A percentile compares a stretch with the other conserved stretches of the same genome.
Conservation (phyloP, 2,888 invertebrate genomes). For the Drosophila sordidula region DNA sequence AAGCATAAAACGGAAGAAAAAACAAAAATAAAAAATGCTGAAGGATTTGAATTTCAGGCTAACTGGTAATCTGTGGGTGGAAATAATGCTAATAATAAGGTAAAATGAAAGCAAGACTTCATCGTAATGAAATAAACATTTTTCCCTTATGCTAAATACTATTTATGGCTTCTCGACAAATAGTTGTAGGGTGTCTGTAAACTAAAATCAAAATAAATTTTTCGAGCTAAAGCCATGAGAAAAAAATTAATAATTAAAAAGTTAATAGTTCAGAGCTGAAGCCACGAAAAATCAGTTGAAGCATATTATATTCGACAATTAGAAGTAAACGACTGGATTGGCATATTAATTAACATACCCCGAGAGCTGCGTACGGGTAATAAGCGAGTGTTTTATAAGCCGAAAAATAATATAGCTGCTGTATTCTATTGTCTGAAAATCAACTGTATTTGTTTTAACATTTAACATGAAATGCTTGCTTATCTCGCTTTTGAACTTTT, state of each 20-base stretch:
- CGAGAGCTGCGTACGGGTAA: too few relatives aligned
- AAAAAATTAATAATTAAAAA: too few relatives aligned
- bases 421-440: not conserved
- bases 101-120: not conserved
- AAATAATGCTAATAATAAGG: not conserved
- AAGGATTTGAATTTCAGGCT: not conserved
- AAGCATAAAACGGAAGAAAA: not conserved
- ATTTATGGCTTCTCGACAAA: not conserved
- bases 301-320: too few relatives aligned
- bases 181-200: not conserved
- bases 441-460: not conserved
- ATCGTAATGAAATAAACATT: not conserved
- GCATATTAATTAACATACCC: too few relatives aligned
- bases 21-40: not conserved
- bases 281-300: too few relatives aligned
- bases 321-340: too few relatives aligned
- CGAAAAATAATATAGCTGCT: not conserved
- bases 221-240: too few relatives aligned
- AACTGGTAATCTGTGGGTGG: not conserved
- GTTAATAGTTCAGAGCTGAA: too few relatives aligned
- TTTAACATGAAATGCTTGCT: not conserved
- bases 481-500: not conserved
- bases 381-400: too few relatives aligned
- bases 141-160: not conserved
- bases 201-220: too few relatives aligned